phyloP scores from a whole-genome alignment of 2,888 invertebrate genomes.

The Chymomyza procnemis region DNA sequence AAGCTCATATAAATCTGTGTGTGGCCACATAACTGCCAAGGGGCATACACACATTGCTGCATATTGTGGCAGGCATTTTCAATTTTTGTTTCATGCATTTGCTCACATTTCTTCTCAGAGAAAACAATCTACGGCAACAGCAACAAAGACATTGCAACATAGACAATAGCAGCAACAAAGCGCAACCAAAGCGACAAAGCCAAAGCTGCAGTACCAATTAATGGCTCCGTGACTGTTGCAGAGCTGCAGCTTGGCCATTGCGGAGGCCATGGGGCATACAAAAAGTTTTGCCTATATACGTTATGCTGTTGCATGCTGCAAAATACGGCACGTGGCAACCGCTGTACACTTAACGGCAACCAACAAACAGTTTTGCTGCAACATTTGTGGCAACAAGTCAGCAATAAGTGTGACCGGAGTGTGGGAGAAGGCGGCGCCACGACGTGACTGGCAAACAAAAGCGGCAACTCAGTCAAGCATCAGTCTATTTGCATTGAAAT shows the following conservation, averaged over 20 bases:
- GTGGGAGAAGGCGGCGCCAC: not conserved
- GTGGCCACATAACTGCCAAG: slow-evolving; percentile 16
- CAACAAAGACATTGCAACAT: slow-evolving; percentile 21
- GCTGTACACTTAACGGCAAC: slow-evolving; percentile 34
- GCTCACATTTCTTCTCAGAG: slow-evolving; percentile 48
- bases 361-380: slow-evolving; percentile 22
- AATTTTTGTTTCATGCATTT: slow-evolving; percentile 59
- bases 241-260: not conserved
- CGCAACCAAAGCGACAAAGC: not conserved
- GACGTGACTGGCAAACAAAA: slow-evolving; percentile 1
- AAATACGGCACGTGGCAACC: slow-evolving; percentile 53
- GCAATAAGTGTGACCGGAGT: not conserved
- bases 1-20: slow-evolving; percentile 36
- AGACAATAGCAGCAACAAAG: not conserved
- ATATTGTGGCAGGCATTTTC: slow-evolving; percentile 35
- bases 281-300: slow-evolving; percentile 41
- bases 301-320: slow-evolving; percentile 67
- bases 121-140: slow-evolving; percentile 60
- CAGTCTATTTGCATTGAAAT: slow-evolving; percentile 35
- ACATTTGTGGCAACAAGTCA: slow-evolving; percentile 56
- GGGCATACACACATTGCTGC: not conserved
- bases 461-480: not conserved
- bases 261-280: not conserved
- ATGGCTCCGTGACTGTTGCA: not conserved
- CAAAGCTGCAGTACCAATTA: not conserved